Evolutionary conservation across 2,888 invertebrate genomes (phyloP).

Genomic region (Ophraella communa): DNA sequence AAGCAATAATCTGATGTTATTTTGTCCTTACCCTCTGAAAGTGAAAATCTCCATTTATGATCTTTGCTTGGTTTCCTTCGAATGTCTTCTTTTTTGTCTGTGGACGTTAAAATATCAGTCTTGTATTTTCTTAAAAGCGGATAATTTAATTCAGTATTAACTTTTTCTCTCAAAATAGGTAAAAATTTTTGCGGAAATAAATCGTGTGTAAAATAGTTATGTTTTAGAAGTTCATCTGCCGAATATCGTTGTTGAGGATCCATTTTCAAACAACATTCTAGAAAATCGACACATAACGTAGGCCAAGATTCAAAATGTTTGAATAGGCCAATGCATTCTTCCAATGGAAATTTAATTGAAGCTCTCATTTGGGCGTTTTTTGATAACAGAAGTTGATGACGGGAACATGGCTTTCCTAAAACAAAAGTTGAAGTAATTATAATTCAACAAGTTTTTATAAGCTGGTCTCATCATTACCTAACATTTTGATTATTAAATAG

Average conservation of each 20-base stretch:
- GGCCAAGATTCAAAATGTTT: conserved; percentile 60
- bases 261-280: conserved; percentile 64
- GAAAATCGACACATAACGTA: conserved; percentile 58
- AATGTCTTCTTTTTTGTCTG: conserved; percentile 52
- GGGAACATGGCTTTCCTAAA: conserved; percentile 60
- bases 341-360: conserved; percentile 52
- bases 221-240: conserved; percentile 68
- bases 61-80: conserved; percentile 27
- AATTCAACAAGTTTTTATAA: neutral
- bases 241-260: conserved; percentile 71
- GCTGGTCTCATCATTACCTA: conserved; percentile 68
- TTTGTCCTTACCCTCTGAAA: conserved; percentile 44
- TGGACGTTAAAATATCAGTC: conserved; percentile 55
- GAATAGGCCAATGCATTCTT: conserved; percentile 46
- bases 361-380: conserved; percentile 60
- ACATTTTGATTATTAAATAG: conserved; percentile 78
- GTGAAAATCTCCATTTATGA: conserved; percentile 53
- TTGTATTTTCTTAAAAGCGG: conserved; percentile 60
- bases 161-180: conserved; percentile 69
- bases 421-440: no score
- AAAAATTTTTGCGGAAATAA: conserved; percentile 71
- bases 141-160: conserved; percentile 69
- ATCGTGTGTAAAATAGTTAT: conserved; percentile 35
- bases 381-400: conserved; percentile 60
- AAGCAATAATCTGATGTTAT: no score